Evolutionary conservation across 1,140 invertebrate genomes (phyloP).

Genomic region (Heliconius himera): DNA sequence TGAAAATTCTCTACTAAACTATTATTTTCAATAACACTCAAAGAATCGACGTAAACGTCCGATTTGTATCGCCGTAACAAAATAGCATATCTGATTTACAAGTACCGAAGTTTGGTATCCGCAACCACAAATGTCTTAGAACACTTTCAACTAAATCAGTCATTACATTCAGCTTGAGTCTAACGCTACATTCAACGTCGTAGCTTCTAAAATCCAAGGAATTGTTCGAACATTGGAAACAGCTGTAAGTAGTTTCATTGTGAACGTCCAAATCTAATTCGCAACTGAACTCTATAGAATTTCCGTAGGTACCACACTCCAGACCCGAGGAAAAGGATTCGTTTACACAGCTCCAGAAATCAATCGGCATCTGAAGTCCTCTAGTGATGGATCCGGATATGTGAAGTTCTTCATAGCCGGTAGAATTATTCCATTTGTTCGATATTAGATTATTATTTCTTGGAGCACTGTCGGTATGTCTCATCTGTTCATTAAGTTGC

Average conservation of each 20-base stretch:
- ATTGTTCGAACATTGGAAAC: slow-evolving; percentile 61
- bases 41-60: slow-evolving; percentile 69
- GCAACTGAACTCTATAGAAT: slow-evolving; percentile 59
- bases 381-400: slow-evolving; percentile 52
- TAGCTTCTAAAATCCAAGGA: slow-evolving; percentile 54
- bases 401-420: slow-evolving; percentile 64
- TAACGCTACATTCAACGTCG: slow-evolving; percentile 60
- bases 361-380: slow-evolving; percentile 62
- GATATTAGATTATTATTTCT: slow-evolving; percentile 56
- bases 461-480: slow-evolving; percentile 43
- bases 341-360: slow-evolving; percentile 52
- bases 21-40: slow-evolving; percentile 44
- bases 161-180: slow-evolving; percentile 72
- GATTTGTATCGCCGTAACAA: slow-evolving; percentile 64
- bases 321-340: slow-evolving; percentile 50
- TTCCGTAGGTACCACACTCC: slow-evolving; percentile 51
- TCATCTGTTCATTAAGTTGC: slow-evolving; percentile 29
- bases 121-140: slow-evolving; percentile 72
- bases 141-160: slow-evolving; percentile 69
- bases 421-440: slow-evolving; percentile 44
- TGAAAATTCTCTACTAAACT: slow-evolving; percentile 57
- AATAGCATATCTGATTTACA: slow-evolving; percentile 61
- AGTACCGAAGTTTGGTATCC: slow-evolving; percentile 54
- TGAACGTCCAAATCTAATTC: slow-evolving; percentile 69
- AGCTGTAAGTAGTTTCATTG: slow-evolving; percentile 76